Conservation (phyloP, 1,140 invertebrate genomes). For the Idris sp. region DNA sequence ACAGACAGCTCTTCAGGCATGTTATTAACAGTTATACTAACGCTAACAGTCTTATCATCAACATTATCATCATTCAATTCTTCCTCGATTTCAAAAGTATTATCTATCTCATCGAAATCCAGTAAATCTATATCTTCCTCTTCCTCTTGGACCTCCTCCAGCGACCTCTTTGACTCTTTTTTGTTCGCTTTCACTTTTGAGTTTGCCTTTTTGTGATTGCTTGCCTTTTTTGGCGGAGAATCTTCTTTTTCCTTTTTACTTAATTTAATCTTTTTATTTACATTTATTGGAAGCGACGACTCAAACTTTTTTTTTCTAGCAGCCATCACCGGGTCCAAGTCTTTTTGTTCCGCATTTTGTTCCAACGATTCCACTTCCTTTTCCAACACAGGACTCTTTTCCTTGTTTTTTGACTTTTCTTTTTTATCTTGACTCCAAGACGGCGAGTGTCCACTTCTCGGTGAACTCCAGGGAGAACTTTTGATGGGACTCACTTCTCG, state of each 20-base stretch:
- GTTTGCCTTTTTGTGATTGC: too few relatives aligned
- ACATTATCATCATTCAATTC: slow-evolving; percentile 29
- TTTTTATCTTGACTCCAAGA: slow-evolving; percentile 62
- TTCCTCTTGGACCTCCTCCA: too few relatives aligned
- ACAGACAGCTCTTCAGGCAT: slow-evolving; percentile 60
- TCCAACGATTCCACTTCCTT: slow-evolving; percentile 11
- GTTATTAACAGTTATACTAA: slow-evolving; percentile 58
- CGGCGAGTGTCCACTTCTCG: slow-evolving; percentile 65
- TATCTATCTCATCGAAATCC: too few relatives aligned
- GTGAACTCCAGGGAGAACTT: slow-evolving; percentile 72
- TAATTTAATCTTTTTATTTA: slow-evolving; percentile 76
- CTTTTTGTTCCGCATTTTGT: slow-evolving; percentile 1
- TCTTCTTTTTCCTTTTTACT: slow-evolving; percentile 64
- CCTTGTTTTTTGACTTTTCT: slow-evolving; percentile 52
- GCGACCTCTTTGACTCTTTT: slow-evolving; percentile 25
- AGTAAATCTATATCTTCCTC: slow-evolving; percentile 12
- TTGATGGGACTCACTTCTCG: too few relatives aligned
- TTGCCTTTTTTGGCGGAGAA: too few relatives aligned
- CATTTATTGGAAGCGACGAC: slow-evolving; percentile 68
- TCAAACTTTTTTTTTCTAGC: slow-evolving; percentile 75
- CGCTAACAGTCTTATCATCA: slow-evolving; percentile 38
- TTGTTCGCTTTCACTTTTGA: slow-evolving; percentile 17
- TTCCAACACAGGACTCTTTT: slow-evolving; percentile 53
- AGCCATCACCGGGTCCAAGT: slow-evolving; percentile 69
- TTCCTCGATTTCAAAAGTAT: slow-evolving; percentile 30